Conservation (phyloP, 2,113 vertebrate species). For the Xenopus borealis region DNA sequence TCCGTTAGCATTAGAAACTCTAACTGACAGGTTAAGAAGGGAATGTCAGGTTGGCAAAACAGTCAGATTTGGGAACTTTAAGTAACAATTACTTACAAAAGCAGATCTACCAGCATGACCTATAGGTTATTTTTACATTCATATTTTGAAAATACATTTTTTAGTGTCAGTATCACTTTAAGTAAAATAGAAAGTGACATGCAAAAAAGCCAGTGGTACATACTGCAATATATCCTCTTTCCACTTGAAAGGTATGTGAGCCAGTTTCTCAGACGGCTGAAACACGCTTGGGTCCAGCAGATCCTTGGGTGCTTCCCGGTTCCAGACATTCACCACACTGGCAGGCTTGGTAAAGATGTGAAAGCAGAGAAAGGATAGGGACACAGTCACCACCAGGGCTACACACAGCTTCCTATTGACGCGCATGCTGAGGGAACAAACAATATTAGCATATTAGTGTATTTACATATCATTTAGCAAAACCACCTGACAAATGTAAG, state of each 20-base stretch:
- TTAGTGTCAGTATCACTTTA: too few species aligned
- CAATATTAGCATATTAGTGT: background rate
- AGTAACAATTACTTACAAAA: too few species aligned
- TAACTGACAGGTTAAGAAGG: too few species aligned
- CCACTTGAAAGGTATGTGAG: conserved; percentile 35
- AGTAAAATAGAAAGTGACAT: too few species aligned
- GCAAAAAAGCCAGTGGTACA: background rate
- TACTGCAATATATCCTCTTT: conserved; percentile 34
- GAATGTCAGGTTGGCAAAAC: too few species aligned
- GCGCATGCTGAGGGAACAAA: conserved; percentile 24
- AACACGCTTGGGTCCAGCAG: background rate
- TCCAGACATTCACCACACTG: conserved; percentile 21
- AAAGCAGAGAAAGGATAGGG: conserved; percentile 11
- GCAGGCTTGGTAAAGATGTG: conserved; percentile 19
- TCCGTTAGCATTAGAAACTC: too few species aligned
- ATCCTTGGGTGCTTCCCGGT: conserved; percentile 11
- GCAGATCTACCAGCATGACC: too few species aligned
- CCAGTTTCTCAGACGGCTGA: conserved; percentile 16
- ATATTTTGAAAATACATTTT: too few species aligned
- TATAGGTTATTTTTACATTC: too few species aligned
- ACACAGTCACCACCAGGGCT: background rate
- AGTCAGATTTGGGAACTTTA: too few species aligned
- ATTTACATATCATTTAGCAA: too few species aligned
- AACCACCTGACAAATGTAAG: too few species aligned
- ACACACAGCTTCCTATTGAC: conserved; percentile 1